A percentile compares a stretch with the other conserved stretches of the same genome.
Conservation (phyloP, 2,888 invertebrate species). For the Lamellibrachia columna region DNA sequence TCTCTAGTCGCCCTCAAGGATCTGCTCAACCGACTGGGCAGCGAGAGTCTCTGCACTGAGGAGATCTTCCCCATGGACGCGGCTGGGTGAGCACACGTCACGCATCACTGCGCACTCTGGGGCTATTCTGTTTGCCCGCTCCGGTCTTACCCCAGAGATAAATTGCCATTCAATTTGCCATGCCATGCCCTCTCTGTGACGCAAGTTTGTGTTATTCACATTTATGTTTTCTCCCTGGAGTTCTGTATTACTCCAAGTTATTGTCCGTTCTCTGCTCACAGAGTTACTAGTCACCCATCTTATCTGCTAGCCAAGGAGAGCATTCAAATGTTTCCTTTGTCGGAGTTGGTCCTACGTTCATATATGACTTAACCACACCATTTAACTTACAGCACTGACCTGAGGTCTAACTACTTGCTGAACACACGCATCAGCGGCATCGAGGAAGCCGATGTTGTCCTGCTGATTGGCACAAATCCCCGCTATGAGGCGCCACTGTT, state of each 20-base stretch:
- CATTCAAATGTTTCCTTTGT: too few species aligned
- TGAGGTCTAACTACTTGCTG: constrained; percentile 89
- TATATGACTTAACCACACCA: not conserved
- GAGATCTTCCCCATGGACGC: constrained; percentile 80
- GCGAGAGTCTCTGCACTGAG: constrained; percentile 89
- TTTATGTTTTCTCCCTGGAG: not conserved
- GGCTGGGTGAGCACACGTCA: constrained; percentile 55
- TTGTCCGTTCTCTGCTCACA: too few species aligned
- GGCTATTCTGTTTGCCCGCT: too few species aligned
- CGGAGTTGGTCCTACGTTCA: not conserved
- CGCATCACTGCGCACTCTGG: not conserved
- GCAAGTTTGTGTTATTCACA: not conserved
- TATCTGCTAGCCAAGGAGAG: too few species aligned
- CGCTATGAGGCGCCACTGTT: constrained; percentile 96
- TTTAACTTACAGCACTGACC: constrained; percentile 74
- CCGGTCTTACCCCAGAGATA: too few species aligned
- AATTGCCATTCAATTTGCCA: too few species aligned
- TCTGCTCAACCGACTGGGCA: constrained; percentile 85
- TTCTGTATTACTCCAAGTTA: too few species aligned
- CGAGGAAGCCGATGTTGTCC: constrained; percentile 91
- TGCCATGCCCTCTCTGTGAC: too few species aligned
- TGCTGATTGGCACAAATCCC: constrained; percentile 95
- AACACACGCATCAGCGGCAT: constrained; percentile 90
- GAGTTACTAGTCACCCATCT: too few species aligned
- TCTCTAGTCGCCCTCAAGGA: constrained; percentile 91